Evolutionary conservation across 92 coral and sea anemone genomes (phyloP).

Genomic region (Zoanthus sociatus): DNA sequence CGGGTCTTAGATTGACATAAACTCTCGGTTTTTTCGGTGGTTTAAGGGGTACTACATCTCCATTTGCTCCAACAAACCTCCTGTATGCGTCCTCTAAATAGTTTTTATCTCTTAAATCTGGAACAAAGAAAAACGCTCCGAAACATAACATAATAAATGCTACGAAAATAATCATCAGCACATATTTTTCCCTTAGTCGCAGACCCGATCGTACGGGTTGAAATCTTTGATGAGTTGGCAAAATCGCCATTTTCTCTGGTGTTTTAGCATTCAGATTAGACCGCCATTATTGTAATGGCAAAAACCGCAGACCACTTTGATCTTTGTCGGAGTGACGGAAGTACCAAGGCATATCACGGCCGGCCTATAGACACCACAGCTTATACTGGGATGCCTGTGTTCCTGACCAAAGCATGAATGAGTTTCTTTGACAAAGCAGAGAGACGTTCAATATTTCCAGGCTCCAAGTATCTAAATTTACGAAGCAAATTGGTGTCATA

Average conservation of each 20-base stretch:
- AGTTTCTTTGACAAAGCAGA: no score
- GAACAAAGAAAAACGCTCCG: slow-evolving; percentile 99
- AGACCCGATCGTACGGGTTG: slow-evolving; percentile 91
- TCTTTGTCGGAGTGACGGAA: no score
- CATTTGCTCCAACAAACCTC: slow-evolving; percentile 82
- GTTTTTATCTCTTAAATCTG: slow-evolving; percentile 83
- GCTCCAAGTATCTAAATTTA: no score
- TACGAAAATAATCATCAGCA: slow-evolving; percentile 87
- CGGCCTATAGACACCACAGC: no score
- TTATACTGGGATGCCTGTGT: no score
- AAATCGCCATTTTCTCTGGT: slow-evolving; percentile 76
- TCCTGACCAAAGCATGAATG: no score
- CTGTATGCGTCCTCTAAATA: slow-evolving; percentile 90
- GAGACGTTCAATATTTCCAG: no score
- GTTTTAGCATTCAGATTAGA: slow-evolving; percentile 14
- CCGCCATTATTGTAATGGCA: slow-evolving; percentile 57
- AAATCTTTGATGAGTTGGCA: slow-evolving; percentile 98
- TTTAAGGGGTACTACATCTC: slow-evolving; percentile 82
- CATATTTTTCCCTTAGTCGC: slow-evolving; percentile 97
- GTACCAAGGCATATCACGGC: no score
- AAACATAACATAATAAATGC: slow-evolving; percentile 92
- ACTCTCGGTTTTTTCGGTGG: slow-evolving; percentile 85
- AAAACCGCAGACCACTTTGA: slow-evolving; percentile 34
- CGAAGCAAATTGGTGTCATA: no score
- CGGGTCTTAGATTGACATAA: slow-evolving; percentile 38